phyloP scores from a whole-genome alignment of 2,113 vertebrate species.

The Oncorhynchus clarkii region DNA sequence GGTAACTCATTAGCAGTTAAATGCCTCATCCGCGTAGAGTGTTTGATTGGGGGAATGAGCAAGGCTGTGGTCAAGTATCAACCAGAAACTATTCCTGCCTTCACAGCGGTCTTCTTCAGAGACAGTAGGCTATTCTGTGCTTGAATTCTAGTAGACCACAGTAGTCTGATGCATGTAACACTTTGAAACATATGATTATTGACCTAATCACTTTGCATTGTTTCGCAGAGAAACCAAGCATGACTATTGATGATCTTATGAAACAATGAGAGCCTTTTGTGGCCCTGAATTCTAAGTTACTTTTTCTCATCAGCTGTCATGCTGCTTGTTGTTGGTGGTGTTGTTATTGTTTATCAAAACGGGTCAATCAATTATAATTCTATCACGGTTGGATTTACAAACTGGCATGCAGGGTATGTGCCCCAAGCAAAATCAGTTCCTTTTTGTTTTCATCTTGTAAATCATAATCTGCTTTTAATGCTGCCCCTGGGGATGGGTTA shows the following conservation, averaged over 20 bases:
- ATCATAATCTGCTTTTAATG: too few relatives aligned
- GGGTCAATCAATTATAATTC: too few relatives aligned
- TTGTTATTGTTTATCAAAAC: too few relatives aligned
- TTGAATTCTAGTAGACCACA: too few relatives aligned
- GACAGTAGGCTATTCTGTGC: conserved; percentile 58
- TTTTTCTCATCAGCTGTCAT: background rate
- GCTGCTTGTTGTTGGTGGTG: background rate
- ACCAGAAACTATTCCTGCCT: conserved; percentile 58
- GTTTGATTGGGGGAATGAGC: conserved; percentile 67
- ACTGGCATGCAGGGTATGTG: too few relatives aligned
- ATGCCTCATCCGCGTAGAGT: background rate
- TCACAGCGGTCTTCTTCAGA: conserved; percentile 44
- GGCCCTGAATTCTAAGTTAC: background rate
- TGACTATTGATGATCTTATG: background rate
- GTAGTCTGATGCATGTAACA: too few relatives aligned
- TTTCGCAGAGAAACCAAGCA: background rate
- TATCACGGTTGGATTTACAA: too few relatives aligned
- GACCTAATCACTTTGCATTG: background rate
- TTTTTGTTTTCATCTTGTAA: too few relatives aligned
- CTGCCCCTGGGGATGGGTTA: too few relatives aligned
- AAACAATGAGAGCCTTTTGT: background rate
- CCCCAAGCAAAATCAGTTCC: too few relatives aligned
- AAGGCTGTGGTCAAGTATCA: conserved; percentile 59
- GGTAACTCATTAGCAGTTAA: background rate
- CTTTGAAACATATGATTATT: too few relatives aligned